Percentiles rank a stretch among this genome's conserved stretches.
phyloP scores from a whole-genome alignment of 2,888 invertebrate genomes.

The Pherbina coryleti region DNA sequence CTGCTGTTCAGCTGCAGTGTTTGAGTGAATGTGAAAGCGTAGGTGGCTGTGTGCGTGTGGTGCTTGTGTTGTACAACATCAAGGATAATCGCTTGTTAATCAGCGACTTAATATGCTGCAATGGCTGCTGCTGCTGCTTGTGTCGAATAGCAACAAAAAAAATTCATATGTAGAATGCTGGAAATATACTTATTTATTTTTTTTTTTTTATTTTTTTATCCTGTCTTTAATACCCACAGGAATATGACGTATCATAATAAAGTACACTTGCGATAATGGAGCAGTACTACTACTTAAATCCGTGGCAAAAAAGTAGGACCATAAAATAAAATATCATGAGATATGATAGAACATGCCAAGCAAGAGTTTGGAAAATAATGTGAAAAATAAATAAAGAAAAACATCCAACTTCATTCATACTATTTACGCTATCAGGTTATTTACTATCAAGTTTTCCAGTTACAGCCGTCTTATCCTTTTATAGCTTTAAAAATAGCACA shows the following conservation, averaged over 20 bases:
- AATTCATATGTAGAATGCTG: neutral
- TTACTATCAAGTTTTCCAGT: too few species aligned
- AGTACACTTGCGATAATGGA: constrained; percentile 18
- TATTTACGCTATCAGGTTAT: too few species aligned
- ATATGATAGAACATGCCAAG: neutral
- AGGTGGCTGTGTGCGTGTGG: neutral
- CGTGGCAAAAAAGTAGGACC: neutral
- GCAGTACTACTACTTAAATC: neutral
- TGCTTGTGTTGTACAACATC: constrained; percentile 1
- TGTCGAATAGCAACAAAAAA: neutral
- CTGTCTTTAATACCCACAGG: neutral
- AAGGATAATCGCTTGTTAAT: constrained; percentile 50
- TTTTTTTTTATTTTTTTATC: neutral
- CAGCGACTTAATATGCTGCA: constrained; percentile 46
- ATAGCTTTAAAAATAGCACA: too few species aligned
- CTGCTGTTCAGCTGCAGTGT: neutral
- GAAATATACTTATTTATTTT: neutral
- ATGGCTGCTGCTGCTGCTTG: constrained; percentile 28
- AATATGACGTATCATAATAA: neutral
- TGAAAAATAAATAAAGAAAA: constrained; percentile 22
- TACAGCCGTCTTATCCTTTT: too few species aligned
- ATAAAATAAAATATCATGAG: neutral
- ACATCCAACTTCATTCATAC: constrained; percentile 15
- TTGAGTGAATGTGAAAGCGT: neutral
- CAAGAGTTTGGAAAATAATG: neutral